Conservation (phyloP, 64 coral and sea anemone species). For the Anthopleura sola region DNA sequence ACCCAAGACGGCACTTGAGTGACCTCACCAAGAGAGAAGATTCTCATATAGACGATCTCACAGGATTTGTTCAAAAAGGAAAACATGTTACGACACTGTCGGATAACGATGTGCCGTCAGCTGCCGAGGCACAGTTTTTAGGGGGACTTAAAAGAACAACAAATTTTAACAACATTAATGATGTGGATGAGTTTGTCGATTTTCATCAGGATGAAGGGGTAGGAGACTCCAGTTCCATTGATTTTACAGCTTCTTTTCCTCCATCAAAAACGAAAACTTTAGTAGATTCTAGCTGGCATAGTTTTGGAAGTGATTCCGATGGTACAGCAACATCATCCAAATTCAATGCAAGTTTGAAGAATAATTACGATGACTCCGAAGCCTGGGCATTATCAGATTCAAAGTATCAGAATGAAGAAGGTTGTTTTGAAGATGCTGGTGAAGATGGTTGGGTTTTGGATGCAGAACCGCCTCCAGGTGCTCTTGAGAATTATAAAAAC, state of each 20-base stretch:
- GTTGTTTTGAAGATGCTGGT: constrained; percentile 51
- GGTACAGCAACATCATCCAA: background rate
- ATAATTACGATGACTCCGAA: background rate
- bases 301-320: constrained; percentile 61
- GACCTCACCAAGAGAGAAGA: constrained; percentile 69
- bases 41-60: constrained; percentile 65
- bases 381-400: constrained; percentile 2
- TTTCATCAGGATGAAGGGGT: constrained; percentile 64
- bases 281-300: constrained; percentile 42
- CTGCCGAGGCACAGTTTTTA: constrained; percentile 46
- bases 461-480: background rate
- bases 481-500: constrained; percentile 8
- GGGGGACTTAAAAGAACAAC: constrained; percentile 81
- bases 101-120: constrained; percentile 67
- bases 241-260: constrained; percentile 26
- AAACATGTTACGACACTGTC: constrained; percentile 61
- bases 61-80: constrained; percentile 33
- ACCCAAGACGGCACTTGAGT: constrained; percentile 81
- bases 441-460: constrained; percentile 6
- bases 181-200: constrained; percentile 70
- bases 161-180: constrained; percentile 94
- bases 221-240: constrained; percentile 13
- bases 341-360: background rate
- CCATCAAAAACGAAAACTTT: background rate
- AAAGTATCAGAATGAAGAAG: constrained; percentile 1